Evolutionary conservation across 2,797 vertebrate species (phyloP).

Genomic region (Vireo griseus): DNA sequence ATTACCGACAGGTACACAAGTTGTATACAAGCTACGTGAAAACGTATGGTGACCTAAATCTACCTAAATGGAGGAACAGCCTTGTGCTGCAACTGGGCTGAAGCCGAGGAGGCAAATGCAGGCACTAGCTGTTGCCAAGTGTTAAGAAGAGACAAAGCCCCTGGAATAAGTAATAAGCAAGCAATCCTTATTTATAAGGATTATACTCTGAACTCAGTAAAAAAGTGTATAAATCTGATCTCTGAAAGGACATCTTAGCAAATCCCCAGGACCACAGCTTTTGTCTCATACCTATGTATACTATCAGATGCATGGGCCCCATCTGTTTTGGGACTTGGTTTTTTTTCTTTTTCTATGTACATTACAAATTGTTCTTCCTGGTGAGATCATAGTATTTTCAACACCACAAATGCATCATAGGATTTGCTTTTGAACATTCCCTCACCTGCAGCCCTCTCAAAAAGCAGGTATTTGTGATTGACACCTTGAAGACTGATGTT

Average conservation of each 20-base stretch:
- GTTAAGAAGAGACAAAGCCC: neutral
- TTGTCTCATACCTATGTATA: neutral
- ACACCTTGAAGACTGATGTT: too few relatives aligned
- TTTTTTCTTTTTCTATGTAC: neutral
- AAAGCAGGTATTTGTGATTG: neutral
- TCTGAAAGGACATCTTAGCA: neutral
- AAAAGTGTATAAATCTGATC: neutral
- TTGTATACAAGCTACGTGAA: fast-evolving
- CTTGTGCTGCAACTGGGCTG: neutral
- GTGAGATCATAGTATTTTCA: neutral
- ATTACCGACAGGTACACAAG: neutral
- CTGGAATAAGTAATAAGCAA: neutral
- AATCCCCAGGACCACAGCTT: neutral
- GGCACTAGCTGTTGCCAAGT: neutral
- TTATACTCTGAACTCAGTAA: neutral
- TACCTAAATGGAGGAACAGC: neutral
- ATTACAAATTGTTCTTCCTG: neutral
- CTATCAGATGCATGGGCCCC: neutral
- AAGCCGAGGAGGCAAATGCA: neutral
- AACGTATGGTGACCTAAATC: neutral
- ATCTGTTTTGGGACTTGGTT: neutral
- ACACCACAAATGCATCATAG: neutral
- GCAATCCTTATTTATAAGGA: neutral
- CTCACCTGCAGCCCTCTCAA: neutral
- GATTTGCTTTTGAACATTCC: neutral